Evolutionary conservation across 1,140 invertebrate species (phyloP).

Genomic region (Caenorhabditis elegans): DNA sequence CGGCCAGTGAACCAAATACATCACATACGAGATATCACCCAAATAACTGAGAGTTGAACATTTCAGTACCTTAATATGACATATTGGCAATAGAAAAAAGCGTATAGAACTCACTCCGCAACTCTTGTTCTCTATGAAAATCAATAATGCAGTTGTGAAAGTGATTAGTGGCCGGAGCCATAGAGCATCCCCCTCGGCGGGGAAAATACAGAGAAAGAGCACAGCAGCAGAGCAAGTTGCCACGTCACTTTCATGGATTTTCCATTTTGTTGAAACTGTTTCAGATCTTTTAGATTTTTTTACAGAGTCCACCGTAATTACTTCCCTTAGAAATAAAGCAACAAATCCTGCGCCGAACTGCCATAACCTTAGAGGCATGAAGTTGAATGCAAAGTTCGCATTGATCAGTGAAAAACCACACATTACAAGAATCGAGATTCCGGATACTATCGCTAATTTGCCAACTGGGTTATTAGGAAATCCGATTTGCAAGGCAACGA

Average conservation of each 20-base stretch:
- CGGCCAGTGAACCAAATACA: slow-evolving; percentile 5
- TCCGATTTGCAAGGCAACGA: background rate
- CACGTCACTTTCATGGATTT: background rate
- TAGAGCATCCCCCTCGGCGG: background rate
- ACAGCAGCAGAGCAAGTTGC: background rate
- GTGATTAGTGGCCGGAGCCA: background rate
- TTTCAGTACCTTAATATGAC: background rate
- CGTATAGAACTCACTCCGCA: background rate
- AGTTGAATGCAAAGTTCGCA: slow-evolving; percentile 18
- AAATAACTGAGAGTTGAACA: background rate
- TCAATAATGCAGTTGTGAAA: background rate
- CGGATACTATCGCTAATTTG: background rate
- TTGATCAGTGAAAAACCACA: background rate
- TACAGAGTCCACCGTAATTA: background rate
- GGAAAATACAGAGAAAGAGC: background rate
- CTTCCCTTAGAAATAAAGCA: background rate
- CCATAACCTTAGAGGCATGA: background rate
- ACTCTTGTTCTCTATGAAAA: background rate
- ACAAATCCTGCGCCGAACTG: background rate
- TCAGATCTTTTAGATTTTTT: too few species aligned
- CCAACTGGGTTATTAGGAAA: background rate
- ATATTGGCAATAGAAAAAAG: background rate
- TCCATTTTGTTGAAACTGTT: too few species aligned
- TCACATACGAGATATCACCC: slow-evolving; percentile 5
- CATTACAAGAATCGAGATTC: background rate